Base-by-base conservation (phyloP, 1,140 invertebrate genomes). In the Eumaeus atala region DNA sequence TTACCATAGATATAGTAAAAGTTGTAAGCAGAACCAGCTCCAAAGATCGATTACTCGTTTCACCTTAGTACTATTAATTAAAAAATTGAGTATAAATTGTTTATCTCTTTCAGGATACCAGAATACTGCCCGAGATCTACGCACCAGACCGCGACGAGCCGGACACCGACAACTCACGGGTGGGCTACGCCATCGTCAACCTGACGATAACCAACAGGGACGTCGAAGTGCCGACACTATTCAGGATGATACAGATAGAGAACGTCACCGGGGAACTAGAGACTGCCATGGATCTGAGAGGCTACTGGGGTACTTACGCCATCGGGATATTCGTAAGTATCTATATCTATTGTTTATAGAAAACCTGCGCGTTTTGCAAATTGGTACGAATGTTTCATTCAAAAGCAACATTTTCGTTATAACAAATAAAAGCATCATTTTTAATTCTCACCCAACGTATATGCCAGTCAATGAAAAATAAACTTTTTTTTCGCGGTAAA, bases 271-370 rank as follows among this genome's bases (percentile, higher is more conserved):
- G 85, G 0, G 70, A 84, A 34, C 70, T 90, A 6, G 69, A 67
- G 21, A 79, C 87, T 1, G 57, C 62, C 1, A 70, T 75, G 51
- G 63, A 78, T 42, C 66, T 90, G 9, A 84, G 71, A 64, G 84
- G 85, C 6, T 89, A 78, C 58, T 90, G 89, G 83, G 90, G 90
- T 17, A 82, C 74, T 9, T 90, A 88, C 56, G 66, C 59, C 11
- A 71, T 90, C 21, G 64, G 68, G 44, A 78, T 90, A 35, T 56
- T 62, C 61, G 89, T 90, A 66, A 77, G 75, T 70, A 8, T 17
- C 48, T 7, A 44, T 42, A n/a, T n/a, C n/a, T 37, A 36, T 44
- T n/a, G 48, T 21, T 44, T 42, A 40, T 51, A 3, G 50, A 12
- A 11, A n/a, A 38, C 2, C n/a, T 1, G n/a, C n/a, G n/a, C n/a